These are phyloP conservation scores for Latheticus oryzae DNA, from an alignment of 2,888 invertebrate genomes.

Conservation along the genomic window DNA sequence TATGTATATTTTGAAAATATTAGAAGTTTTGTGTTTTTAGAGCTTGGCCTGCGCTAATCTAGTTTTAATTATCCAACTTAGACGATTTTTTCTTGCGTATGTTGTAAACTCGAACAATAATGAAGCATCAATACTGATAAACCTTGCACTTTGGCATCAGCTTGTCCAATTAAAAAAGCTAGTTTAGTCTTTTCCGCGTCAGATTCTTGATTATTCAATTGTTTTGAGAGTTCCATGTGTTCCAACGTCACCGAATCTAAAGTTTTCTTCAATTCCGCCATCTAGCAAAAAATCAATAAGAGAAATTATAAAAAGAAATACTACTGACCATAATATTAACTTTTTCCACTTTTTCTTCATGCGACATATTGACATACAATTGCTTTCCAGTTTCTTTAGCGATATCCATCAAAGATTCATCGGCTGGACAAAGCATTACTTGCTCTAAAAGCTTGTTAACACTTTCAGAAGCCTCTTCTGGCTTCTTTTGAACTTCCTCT, in stretches of 20 bases:
- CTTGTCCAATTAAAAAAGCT: conserved; percentile 70
- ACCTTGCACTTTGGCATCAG: conserved; percentile 90
- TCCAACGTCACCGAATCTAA: conserved; percentile 78
- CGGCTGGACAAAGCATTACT: conserved; percentile 70
- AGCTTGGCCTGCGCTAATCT: not conserved
- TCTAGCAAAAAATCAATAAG: conserved; percentile 71
- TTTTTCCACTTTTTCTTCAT: conserved; percentile 77
- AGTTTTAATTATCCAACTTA: conserved; percentile 42
- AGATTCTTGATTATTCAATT: conserved; percentile 63
- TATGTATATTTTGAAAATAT: conserved; percentile 1
- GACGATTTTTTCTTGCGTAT: conserved; percentile 69
- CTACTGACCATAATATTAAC: conserved; percentile 85
- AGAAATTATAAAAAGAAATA: not conserved
- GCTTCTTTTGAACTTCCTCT: conserved; percentile 61
- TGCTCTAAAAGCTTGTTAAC: conserved; percentile 65
- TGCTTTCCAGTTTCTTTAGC: conserved; percentile 90
- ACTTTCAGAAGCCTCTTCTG: conserved; percentile 65
- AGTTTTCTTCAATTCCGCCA: conserved; percentile 79
- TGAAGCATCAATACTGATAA: conserved; percentile 93
- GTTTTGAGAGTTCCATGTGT: conserved; percentile 67
- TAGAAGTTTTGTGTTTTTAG: no score
- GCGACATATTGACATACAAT: conserved; percentile 78
- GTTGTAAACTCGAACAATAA: conserved; percentile 93
- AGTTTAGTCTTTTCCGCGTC: conserved; percentile 66
- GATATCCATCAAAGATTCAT: conserved; percentile 87